Evolutionary conservation across 2,888 invertebrate genomes (phyloP).

Genomic region (Netelia virgata): DNA sequence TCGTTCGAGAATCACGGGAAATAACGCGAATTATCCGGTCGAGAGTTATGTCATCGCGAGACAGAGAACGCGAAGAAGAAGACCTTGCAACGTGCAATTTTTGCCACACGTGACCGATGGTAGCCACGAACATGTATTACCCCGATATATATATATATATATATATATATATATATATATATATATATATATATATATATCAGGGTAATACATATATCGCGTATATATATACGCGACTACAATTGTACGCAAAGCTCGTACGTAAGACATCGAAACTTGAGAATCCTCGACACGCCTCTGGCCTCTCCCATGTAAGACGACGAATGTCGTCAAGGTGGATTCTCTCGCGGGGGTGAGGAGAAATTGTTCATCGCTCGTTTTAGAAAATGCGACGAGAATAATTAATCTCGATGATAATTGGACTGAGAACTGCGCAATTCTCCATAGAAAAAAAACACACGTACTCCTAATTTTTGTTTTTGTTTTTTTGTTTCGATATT

Average conservation of each 20-base stretch:
- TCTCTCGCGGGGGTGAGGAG: neutral
- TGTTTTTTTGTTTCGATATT: no score
- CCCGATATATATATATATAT: conserved; percentile 6
- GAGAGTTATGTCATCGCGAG: conserved; percentile 43
- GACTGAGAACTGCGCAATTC: neutral
- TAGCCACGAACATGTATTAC: neutral
- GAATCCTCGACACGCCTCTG: conserved; percentile 34
- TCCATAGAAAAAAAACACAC: neutral
- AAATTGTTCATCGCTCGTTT: conserved; percentile 43
- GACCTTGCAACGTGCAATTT: neutral
- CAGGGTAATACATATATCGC: neutral
- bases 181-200: neutral
- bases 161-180: neutral
- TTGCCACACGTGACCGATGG: neutral
- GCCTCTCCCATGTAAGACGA: conserved; percentile 42
- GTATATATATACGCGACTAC: conserved; percentile 1
- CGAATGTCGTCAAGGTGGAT: conserved; percentile 50
- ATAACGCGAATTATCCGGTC: neutral
- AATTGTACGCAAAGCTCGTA: conserved; percentile 22
- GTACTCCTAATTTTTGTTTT: neutral
- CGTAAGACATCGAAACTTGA: conserved; percentile 48
- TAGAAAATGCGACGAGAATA: conserved; percentile 35
- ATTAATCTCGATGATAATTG: conserved; percentile 22
- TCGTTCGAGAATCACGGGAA: neutral
- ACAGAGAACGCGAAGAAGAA: neutral